Evolutionary conservation across 2,113 vertebrate species (phyloP).

Genomic region (Phyllopteryx taeniolatus): DNA sequence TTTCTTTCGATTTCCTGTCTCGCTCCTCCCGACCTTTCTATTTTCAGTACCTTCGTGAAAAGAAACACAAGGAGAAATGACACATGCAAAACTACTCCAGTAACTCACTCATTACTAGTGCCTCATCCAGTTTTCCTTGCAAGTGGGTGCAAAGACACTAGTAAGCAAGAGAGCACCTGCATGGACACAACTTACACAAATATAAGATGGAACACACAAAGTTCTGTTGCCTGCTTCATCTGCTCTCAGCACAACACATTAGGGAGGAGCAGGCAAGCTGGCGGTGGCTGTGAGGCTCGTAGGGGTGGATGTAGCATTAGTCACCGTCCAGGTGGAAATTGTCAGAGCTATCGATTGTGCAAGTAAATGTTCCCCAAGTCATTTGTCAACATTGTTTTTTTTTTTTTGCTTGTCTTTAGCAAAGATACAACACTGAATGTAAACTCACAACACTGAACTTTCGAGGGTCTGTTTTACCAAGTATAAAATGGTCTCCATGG

Average conservation of each 20-base stretch:
- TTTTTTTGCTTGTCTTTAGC: slow-evolving; percentile 72
- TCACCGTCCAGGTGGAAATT: slow-evolving; percentile 90
- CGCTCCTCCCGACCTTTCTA: slow-evolving; percentile 55
- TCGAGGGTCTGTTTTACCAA: slow-evolving; percentile 4
- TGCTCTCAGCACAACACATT: slow-evolving; percentile 65
- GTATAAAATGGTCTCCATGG: not conserved
- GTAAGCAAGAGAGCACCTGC: slow-evolving; percentile 18
- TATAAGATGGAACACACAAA: slow-evolving; percentile 11
- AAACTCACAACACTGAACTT: slow-evolving; percentile 28
- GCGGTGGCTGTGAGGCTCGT: slow-evolving; percentile 58
- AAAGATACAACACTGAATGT: slow-evolving; percentile 43
- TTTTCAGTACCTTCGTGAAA: slow-evolving; percentile 59
- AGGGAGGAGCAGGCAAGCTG: slow-evolving; percentile 52
- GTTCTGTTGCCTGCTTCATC: slow-evolving; percentile 61
- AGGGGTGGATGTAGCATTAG: slow-evolving; percentile 80
- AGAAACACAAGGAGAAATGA: slow-evolving; percentile 34
- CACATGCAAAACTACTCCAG: slow-evolving; percentile 29
- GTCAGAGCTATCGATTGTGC: slow-evolving; percentile 90
- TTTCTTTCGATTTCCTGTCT: slow-evolving; percentile 49
- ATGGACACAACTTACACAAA: not conserved
- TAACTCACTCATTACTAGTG: slow-evolving; percentile 33
- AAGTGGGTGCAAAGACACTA: slow-evolving; percentile 21
- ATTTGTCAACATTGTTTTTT: slow-evolving; percentile 83
- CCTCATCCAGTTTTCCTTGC: slow-evolving; percentile 30
- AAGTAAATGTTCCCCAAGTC: slow-evolving; percentile 93